phyloP scores from a whole-genome alignment of 1,140 invertebrate genomes.

The Anoplolepis gracilipes region DNA sequence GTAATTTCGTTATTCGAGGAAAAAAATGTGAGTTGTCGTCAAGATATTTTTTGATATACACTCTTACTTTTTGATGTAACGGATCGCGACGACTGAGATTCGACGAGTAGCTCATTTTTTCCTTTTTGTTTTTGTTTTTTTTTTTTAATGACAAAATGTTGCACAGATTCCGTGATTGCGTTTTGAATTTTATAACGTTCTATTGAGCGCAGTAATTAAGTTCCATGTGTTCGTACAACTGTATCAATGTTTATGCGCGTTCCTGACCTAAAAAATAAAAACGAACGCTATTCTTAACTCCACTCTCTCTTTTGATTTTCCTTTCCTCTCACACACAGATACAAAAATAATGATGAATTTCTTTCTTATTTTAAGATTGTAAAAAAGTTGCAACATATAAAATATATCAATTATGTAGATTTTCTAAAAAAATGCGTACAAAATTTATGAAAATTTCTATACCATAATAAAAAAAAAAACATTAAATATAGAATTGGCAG shows the following conservation, averaged over 20 bases:
- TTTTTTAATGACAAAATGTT: background rate
- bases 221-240: conserved; percentile 47
- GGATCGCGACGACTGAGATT: background rate
- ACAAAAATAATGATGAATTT: background rate
- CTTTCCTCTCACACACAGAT: background rate
- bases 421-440: background rate
- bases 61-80: background rate
- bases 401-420: background rate
- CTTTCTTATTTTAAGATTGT: background rate
- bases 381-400: background rate
- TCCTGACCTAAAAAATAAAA: conserved; percentile 68
- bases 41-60: background rate
- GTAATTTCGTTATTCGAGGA: background rate
- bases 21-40: background rate
- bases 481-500: background rate
- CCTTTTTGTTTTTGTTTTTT: background rate
- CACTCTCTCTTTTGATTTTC: background rate
- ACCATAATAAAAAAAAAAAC: background rate
- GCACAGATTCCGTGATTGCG: background rate
- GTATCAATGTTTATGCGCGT: conserved; percentile 62
- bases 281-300: conserved; percentile 66
- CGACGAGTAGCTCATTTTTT: background rate
- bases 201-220: conserved; percentile 19
- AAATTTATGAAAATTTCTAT: conserved; percentile 12
- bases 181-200: background rate